Conservation (phyloP, 2,888 invertebrate species). For the Schizotus pectinicornis region DNA sequence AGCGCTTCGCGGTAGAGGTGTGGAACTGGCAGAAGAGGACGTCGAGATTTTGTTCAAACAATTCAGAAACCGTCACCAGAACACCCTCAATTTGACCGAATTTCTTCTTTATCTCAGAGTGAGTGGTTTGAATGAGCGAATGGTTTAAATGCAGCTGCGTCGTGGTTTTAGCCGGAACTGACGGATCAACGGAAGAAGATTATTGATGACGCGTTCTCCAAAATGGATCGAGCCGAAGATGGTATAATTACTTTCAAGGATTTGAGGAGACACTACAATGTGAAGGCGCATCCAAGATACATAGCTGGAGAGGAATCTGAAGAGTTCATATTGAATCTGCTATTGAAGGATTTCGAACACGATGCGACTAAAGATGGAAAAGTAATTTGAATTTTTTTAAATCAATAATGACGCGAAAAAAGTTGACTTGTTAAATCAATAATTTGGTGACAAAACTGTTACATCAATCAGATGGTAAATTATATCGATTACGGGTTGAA, state of each 20-base stretch:
- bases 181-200: slow-evolving; percentile 72
- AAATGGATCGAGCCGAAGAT: slow-evolving; percentile 85
- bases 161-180: slow-evolving; percentile 78
- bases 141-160: too few species aligned
- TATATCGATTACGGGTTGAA: too few species aligned
- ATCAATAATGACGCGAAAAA: not conserved
- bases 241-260: slow-evolving; percentile 80
- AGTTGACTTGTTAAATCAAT: not conserved
- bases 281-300: slow-evolving; percentile 80
- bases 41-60: slow-evolving; percentile 66
- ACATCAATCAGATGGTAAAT: not conserved
- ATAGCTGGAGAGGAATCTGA: slow-evolving; percentile 87
- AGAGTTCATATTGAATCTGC: slow-evolving; percentile 77
- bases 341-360: slow-evolving; percentile 84
- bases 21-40: too few species aligned
- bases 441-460: too few species aligned
- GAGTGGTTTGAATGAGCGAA: slow-evolving; percentile 47
- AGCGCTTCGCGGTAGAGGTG: too few species aligned
- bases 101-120: slow-evolving; percentile 84
- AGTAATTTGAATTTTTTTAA: slow-evolving; percentile 60
- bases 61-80: slow-evolving; percentile 80
- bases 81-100: slow-evolving; percentile 86
- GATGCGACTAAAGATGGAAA: slow-evolving; percentile 75
- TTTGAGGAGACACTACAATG: slow-evolving; percentile 79
- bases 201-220: slow-evolving; percentile 81